phyloP scores from a whole-genome alignment of 2,113 vertebrate species.

The Ictalurus furcatus region DNA sequence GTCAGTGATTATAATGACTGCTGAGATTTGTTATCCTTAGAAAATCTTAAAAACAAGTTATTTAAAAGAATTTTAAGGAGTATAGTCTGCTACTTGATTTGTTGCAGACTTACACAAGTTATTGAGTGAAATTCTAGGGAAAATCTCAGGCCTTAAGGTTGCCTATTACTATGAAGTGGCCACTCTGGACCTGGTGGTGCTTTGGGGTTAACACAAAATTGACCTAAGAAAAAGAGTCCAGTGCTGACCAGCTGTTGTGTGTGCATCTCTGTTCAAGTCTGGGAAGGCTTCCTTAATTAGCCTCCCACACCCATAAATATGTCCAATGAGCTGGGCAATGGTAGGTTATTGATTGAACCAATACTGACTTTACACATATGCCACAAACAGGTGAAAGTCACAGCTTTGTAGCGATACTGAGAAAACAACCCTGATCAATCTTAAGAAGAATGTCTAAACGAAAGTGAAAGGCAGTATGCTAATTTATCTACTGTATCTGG shows the following conservation, averaged over 20 bases:
- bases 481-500: not conserved
- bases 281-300: slow-evolving; percentile 78
- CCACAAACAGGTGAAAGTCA: slow-evolving; percentile 58
- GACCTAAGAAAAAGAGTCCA: slow-evolving; percentile 72
- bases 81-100: slow-evolving; percentile 49
- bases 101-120: not conserved
- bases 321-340: slow-evolving; percentile 71
- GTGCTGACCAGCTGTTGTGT: slow-evolving; percentile 76
- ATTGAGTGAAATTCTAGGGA: slow-evolving; percentile 39
- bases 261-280: slow-evolving; percentile 70
- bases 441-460: slow-evolving; percentile 10
- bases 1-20: slow-evolving; percentile 8
- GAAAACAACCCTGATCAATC: not conserved
- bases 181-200: slow-evolving; percentile 71
- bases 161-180: slow-evolving; percentile 75
- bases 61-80: not conserved
- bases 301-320: slow-evolving; percentile 80
- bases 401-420: slow-evolving; percentile 5
- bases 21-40: not conserved
- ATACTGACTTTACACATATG: slow-evolving; percentile 61
- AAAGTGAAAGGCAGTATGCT: not conserved
- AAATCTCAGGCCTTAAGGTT: slow-evolving; percentile 64
- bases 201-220: slow-evolving; percentile 73
- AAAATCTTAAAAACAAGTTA: not conserved
- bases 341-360: slow-evolving; percentile 69